phyloP scores from a whole-genome alignment of 2,113 vertebrate genomes.

The Syrrhaptes paradoxus region DNA sequence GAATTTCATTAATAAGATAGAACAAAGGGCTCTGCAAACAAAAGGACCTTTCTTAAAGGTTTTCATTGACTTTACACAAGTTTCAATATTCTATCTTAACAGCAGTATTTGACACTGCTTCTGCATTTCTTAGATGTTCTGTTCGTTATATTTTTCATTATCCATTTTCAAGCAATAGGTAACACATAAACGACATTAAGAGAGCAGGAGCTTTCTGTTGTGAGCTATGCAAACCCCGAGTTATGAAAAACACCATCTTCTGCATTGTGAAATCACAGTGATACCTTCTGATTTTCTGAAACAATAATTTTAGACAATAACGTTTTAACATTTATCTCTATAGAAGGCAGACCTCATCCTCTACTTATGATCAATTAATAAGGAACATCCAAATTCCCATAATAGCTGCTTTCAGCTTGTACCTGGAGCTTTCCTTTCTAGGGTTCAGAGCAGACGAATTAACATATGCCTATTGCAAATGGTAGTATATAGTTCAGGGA shows the following conservation, averaged over 20 bases:
- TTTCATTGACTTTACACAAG: neutral
- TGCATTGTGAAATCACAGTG: neutral
- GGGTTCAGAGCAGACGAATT: slow-evolving; percentile 48
- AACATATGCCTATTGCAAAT: slow-evolving; percentile 34
- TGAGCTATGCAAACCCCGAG: neutral
- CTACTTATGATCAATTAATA: slow-evolving; percentile 8
- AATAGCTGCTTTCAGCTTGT: slow-evolving; percentile 34
- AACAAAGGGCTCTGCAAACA: slow-evolving; percentile 14
- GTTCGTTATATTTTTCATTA: neutral
- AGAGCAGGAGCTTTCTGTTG: neutral
- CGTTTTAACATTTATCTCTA: neutral
- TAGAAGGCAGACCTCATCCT: neutral
- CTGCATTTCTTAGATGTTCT: neutral
- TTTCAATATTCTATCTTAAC: neutral
- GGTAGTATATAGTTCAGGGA: slow-evolving; percentile 50
- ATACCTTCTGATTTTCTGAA: neutral
- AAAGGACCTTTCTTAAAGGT: slow-evolving; percentile 46
- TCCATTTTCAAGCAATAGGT: neutral
- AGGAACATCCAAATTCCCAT: neutral
- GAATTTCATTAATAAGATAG: slow-evolving; percentile 43
- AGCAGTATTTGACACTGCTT: neutral
- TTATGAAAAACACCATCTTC: neutral
- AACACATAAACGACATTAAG: neutral
- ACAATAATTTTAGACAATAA: neutral
- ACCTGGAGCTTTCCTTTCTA: slow-evolving; percentile 53